phyloP scores from a whole-genome alignment of 2,113 vertebrate species.

The Butorides virescens region DNA sequence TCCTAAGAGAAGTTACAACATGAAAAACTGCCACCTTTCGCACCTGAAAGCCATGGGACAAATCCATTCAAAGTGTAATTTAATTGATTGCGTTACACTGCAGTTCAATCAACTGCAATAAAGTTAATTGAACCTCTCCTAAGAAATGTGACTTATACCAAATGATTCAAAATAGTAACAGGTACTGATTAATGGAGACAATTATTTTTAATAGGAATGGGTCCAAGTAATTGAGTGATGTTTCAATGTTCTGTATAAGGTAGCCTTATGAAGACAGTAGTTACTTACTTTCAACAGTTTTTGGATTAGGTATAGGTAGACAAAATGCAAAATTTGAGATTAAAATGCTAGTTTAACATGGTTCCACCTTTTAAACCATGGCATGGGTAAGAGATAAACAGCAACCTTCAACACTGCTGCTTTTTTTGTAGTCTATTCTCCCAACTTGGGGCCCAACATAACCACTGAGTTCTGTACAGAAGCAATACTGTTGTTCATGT shows the following conservation, averaged over 20 bases:
- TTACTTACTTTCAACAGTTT: not conserved
- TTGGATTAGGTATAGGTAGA: not conserved
- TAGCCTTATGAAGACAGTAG: not conserved
- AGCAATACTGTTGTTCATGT: not conserved
- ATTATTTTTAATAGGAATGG: slow-evolving; percentile 40
- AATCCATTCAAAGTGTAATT: slow-evolving; percentile 8
- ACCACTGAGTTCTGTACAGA: not conserved
- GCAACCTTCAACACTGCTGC: not conserved
- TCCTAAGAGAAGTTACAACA: not conserved
- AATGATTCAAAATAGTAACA: slow-evolving; percentile 18
- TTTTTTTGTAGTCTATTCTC: not conserved
- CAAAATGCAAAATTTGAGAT: not conserved
- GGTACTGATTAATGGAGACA: slow-evolving; percentile 33
- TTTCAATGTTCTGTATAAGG: not conserved
- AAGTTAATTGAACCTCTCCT: slow-evolving; percentile 49
- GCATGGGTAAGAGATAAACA: not conserved
- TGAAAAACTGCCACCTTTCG: not conserved
- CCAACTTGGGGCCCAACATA: not conserved
- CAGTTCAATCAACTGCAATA: slow-evolving; percentile 53
- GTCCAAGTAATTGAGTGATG: not conserved
- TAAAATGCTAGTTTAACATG: not conserved
- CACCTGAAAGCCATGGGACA: slow-evolving; percentile 26
- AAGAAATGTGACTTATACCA: slow-evolving; percentile 16
- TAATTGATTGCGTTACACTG: slow-evolving; percentile 24
- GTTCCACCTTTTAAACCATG: not conserved